Percentiles rank a stretch among this genome's conserved stretches.
Evolutionary conservation across 2,888 invertebrate species (phyloP).

Genomic region (Diadegma fenestrale): DNA sequence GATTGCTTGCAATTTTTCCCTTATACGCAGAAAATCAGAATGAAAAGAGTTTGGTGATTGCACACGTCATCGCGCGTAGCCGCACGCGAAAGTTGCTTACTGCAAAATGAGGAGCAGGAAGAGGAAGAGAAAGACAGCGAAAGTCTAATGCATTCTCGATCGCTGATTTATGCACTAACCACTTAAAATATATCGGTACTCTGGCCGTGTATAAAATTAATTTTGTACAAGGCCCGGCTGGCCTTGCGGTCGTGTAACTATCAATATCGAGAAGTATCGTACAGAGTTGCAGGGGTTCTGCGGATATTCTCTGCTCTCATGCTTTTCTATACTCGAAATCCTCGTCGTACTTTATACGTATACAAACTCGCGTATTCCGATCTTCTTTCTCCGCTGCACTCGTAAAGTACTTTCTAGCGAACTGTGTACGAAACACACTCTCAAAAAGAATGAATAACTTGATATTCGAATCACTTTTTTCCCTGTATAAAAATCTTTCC

Average conservation of each 20-base stretch:
- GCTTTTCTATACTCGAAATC: conserved; percentile 51
- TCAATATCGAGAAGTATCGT: conserved; percentile 77
- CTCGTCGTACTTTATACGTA: conserved; percentile 21
- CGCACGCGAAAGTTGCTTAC: conserved; percentile 34
- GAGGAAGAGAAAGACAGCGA: conserved; percentile 12
- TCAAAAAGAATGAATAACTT: too few species aligned
- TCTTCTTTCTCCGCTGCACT: conserved; percentile 42
- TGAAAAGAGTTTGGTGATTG: neutral
- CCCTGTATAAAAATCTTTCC: too few species aligned
- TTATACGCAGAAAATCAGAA: neutral
- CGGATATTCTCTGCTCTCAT: conserved; percentile 43
- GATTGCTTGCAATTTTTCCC: neutral
- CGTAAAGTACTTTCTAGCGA: conserved; percentile 26
- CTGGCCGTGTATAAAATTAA: conserved; percentile 82
- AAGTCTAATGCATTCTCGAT: conserved; percentile 81
- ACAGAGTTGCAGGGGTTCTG: conserved; percentile 49
- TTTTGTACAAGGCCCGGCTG: conserved; percentile 80
- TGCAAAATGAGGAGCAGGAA: conserved; percentile 1
- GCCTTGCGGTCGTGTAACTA: conserved; percentile 82
- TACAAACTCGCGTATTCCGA: conserved; percentile 28
- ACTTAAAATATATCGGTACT: conserved; percentile 80
- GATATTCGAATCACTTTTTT: too few species aligned
- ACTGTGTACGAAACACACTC: neutral
- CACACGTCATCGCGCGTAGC: conserved; percentile 21
- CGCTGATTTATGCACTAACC: conserved; percentile 82